phyloP scores from a whole-genome alignment of 2,797 vertebrate genomes.

The Malurus leucopterus region DNA sequence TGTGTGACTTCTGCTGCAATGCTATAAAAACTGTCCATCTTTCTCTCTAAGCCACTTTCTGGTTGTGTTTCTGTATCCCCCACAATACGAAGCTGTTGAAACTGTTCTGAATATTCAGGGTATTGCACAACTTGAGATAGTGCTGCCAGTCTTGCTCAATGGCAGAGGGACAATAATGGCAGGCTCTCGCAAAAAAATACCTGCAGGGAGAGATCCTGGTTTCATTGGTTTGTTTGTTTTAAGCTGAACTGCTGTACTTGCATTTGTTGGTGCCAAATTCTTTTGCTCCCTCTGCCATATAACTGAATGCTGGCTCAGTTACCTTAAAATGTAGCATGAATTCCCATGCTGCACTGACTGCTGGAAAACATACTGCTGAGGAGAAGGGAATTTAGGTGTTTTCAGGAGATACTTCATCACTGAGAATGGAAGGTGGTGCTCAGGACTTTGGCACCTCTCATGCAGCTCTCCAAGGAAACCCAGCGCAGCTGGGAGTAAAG shows the following conservation, averaged over 20 bases:
- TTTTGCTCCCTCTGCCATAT: neutral
- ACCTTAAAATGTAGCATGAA: neutral
- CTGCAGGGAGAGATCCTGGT: neutral
- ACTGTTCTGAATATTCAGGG: neutral
- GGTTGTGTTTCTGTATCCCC: neutral
- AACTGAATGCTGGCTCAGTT: neutral
- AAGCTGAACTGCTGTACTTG: neutral
- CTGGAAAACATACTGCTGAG: neutral
- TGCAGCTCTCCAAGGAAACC: neutral
- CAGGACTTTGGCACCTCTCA: neutral
- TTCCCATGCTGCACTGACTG: neutral
- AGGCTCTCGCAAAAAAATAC: conserved; percentile 13
- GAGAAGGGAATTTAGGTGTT: neutral
- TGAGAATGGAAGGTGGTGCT: neutral
- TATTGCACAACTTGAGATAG: conserved; percentile 6
- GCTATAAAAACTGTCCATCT: neutral
- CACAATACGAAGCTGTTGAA: neutral
- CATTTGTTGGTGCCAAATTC: neutral
- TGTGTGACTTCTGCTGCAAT: neutral
- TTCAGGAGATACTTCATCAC: neutral
- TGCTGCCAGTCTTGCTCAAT: neutral
- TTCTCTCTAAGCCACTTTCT: neutral
- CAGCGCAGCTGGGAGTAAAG: neutral
- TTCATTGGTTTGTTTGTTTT: neutral
- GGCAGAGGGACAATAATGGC: neutral